A percentile compares a stretch with the other conserved stretches of the same genome.
Conservation (phyloP, 1,140 invertebrate species). For the Neodiprion virginianus region DNA sequence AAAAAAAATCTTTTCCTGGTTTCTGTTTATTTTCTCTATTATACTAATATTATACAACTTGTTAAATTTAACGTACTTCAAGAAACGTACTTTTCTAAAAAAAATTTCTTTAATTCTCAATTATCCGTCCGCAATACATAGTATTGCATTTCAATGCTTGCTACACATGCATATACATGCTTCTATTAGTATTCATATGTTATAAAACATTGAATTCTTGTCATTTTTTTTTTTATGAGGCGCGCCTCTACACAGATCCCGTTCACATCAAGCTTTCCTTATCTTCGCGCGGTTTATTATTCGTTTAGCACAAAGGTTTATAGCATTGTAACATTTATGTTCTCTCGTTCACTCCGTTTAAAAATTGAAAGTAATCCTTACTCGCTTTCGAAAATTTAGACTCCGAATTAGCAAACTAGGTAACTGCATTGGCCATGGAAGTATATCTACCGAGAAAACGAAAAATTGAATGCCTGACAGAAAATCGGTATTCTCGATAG, state of each 20-base stretch:
- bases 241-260: background rate
- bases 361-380: too few relatives aligned
- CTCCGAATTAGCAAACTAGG: too few relatives aligned
- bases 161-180: slow-evolving; percentile 26
- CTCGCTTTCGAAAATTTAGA: too few relatives aligned
- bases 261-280: too few relatives aligned
- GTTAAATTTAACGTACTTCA: slow-evolving; percentile 31
- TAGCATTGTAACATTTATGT: background rate
- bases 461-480: too few relatives aligned
- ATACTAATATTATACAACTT: slow-evolving; percentile 17
- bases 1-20: too few relatives aligned
- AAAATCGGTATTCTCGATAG: too few relatives aligned
- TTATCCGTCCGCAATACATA: slow-evolving; percentile 30
- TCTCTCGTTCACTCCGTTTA: too few relatives aligned
- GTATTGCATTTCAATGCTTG: slow-evolving; percentile 30
- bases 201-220: slow-evolving; percentile 28
- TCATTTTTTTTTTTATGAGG: background rate
- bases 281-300: background rate
- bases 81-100: background rate
- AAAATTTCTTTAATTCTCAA: too few relatives aligned
- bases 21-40: too few relatives aligned
- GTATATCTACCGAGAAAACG: too few relatives aligned
- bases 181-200: slow-evolving; percentile 21
- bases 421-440: too few relatives aligned
- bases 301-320: background rate